phyloP scores from a whole-genome alignment of 2,113 vertebrate species.

The Tragulus kanchil region DNA sequence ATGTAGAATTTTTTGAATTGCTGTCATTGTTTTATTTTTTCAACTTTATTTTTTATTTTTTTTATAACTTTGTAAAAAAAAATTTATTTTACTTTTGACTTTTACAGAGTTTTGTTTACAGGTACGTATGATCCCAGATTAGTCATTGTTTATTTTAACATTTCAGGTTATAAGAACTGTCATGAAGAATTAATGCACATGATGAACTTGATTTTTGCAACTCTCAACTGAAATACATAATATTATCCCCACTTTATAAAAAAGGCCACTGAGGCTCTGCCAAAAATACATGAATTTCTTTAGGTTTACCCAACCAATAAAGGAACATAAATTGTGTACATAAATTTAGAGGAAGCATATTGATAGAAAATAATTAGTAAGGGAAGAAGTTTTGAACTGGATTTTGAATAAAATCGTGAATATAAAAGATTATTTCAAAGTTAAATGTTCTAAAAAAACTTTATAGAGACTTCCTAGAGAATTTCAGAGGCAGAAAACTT shows the following conservation, averaged over 20 bases:
- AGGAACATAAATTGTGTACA: background rate
- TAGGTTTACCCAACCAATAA: background rate
- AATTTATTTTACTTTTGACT: too few relatives aligned
- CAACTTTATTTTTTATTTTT: too few relatives aligned
- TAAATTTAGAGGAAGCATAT: slow-evolving; percentile 25
- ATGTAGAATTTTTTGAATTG: background rate
- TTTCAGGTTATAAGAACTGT: slow-evolving; percentile 19
- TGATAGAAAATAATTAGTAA: slow-evolving; percentile 31
- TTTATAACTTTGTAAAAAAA: too few relatives aligned
- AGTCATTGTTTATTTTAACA: background rate
- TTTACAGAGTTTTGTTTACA: too few relatives aligned
- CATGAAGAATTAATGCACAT: background rate
- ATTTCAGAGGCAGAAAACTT: background rate
- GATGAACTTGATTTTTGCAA: background rate
- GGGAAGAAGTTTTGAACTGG: background rate
- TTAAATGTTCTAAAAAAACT: background rate
- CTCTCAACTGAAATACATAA: background rate
- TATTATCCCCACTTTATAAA: background rate
- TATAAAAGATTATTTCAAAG: background rate
- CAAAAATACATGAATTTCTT: background rate
- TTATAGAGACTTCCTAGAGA: background rate
- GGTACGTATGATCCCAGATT: too few relatives aligned
- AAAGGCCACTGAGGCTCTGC: background rate
- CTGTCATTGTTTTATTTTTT: slow-evolving; percentile 66
- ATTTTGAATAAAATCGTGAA: slow-evolving; percentile 43